phyloP scores from a whole-genome alignment of 2,113 vertebrate genomes.

The Xenus cinereus region DNA sequence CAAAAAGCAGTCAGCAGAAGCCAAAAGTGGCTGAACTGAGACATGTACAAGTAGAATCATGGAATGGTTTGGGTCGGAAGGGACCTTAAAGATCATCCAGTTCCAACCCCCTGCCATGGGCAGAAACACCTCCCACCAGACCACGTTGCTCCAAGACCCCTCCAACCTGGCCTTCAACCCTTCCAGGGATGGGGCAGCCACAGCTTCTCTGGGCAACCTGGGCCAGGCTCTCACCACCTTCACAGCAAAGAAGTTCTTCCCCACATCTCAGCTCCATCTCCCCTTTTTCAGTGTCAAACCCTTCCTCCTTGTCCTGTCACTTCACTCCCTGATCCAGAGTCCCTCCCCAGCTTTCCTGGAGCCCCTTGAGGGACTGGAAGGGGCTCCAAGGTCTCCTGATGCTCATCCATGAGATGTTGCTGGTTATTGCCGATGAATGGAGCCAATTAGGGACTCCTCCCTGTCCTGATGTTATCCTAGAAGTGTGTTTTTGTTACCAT shows the following conservation, averaged over 20 bases:
- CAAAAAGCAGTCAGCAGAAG: no score
- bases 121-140: background rate
- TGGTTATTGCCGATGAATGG: rapidly evolving
- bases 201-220: background rate
- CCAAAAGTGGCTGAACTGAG: no score
- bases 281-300: background rate
- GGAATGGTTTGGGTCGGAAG: background rate
- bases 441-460: background rate
- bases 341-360: background rate
- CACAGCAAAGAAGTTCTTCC: no score
- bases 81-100: background rate
- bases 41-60: background rate
- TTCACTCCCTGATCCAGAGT: background rate
- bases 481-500: background rate
- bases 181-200: background rate
- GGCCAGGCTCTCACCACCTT: no score
- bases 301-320: no score
- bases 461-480: background rate
- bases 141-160: background rate
- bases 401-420: rapidly evolving
- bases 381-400: background rate
- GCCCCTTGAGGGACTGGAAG: background rate
- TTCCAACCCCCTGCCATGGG: background rate
- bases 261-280: background rate
- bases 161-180: background rate